Base-by-base conservation (phyloP, 2,888 invertebrate genomes). In the Selenia dentaria region DNA sequence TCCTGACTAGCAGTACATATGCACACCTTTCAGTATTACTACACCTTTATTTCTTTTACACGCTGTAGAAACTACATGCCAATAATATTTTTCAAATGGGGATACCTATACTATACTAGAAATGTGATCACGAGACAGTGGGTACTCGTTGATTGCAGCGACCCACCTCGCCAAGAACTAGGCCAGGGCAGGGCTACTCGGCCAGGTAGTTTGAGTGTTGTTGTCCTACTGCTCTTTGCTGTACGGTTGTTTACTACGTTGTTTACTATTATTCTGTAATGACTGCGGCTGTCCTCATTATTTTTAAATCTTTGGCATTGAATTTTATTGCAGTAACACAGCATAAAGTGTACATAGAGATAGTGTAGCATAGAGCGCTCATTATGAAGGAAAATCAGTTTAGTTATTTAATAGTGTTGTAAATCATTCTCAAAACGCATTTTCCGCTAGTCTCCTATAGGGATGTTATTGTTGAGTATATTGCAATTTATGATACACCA, bases 211-310 rank as follows among this genome's bases (percentile, higher is more conserved):
- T 25, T 31, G 31, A 40, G 27, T 16, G 35, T 22, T 22, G 35
- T 20, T 33, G 32, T 22, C 11, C 32, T 28, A 16, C 24, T 40
- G 42, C 31, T 44, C 44, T 55, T 39, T 46, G 47, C 42, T 40
- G 12, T 29, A 42, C 12, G 22, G 27, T 56, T 46, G 50, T 51
- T 54, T 44, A 46, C 48, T 46, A 34, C 47, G 37, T 24, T 40
- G 45, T 45, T 52, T 47, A 47, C 46, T 41, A 50, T 42, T 39
- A 41, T 27, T 40, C 16, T 47, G 34, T 34, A 35, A 43, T 36
- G 28, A 46, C 42, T 50, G 42, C 27, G 31, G 14, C 16, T 34
- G 46, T 44, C 22, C 37, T 46, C 33, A 26, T 51, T 47, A 36
- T 37, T 37, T 26, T 32, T 6, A 37, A 46, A 39, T 18, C 10